A percentile compares a stretch with the other conserved stretches of the same genome.
Conservation (phyloP, 1,140 invertebrate genomes). For the Drosophila ohnishii region DNA sequence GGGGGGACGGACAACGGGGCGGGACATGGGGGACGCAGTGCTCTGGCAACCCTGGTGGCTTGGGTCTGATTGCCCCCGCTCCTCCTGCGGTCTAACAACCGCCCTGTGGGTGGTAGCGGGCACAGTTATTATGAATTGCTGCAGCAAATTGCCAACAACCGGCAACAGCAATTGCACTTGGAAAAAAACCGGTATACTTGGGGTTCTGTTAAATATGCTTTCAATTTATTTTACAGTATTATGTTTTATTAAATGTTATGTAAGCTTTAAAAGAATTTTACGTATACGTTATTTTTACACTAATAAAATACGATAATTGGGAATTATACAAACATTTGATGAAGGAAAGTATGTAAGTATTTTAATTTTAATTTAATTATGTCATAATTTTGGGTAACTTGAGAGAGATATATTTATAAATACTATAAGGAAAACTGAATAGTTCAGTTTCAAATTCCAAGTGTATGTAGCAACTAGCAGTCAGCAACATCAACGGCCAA, state of each 20-base stretch:
- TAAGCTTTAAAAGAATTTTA: background rate
- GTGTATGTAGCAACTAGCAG: constrained; percentile 7
- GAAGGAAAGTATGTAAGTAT: no score
- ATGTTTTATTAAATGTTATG: no score
- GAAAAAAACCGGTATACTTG: no score
- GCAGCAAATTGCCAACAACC: constrained; percentile 65
- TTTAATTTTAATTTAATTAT: no score
- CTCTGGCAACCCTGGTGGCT: constrained; percentile 48
- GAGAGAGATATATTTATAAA: no score
- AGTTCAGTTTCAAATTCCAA: background rate
- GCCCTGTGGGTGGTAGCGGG: constrained; percentile 77
- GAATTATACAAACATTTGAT: no score
- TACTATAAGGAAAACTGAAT: no score
- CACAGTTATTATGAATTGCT: constrained; percentile 79
- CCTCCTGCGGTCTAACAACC: constrained; percentile 56
- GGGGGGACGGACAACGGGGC: background rate
- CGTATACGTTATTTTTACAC: no score
- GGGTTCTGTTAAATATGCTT: no score
- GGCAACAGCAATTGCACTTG: constrained; percentile 4
- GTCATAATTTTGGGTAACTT: no score
- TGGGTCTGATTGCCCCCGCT: constrained; percentile 46
- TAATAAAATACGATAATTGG: no score
- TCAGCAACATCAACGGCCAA: constrained; percentile 34
- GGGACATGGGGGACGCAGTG: background rate
- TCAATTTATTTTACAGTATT: no score